These are phyloP conservation scores for Herpailurus yagouaroundi DNA, from an alignment of 2,113 vertebrate species.

Conservation along the genomic window DNA sequence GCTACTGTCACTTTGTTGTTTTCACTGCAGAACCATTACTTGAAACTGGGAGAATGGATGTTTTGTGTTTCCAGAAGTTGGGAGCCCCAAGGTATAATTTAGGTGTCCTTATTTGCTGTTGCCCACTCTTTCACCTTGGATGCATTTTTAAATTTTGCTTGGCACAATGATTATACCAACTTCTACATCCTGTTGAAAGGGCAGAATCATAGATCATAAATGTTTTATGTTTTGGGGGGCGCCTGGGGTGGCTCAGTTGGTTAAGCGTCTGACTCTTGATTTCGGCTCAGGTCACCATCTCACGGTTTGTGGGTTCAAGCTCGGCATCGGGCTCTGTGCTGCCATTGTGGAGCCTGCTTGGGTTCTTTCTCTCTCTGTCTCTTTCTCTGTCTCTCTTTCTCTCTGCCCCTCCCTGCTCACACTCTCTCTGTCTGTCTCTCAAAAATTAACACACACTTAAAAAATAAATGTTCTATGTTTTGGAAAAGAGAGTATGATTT, in stretches of 20 bases:
- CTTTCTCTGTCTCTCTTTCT: too few species aligned
- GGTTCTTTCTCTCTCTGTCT: too few species aligned
- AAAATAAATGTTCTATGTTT: background rate
- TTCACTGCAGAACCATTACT: conserved; percentile 30
- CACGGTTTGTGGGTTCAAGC: too few species aligned
- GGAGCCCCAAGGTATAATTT: background rate
- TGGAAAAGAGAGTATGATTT: background rate
- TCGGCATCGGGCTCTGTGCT: too few species aligned
- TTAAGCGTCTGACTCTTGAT: too few species aligned
- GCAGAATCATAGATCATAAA: background rate
- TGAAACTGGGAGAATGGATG: background rate
- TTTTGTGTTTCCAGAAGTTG: background rate
- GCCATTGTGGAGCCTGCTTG: too few species aligned
- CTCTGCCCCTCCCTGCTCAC: too few species aligned
- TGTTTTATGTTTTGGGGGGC: background rate
- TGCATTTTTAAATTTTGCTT: conserved; percentile 14
- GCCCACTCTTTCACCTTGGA: background rate
- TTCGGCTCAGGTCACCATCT: too few species aligned
- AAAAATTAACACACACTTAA: too few species aligned
- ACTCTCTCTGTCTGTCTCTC: too few species aligned
- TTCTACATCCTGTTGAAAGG: background rate
- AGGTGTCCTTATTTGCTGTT: background rate
- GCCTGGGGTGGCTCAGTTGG: too few species aligned
- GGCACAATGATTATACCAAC: background rate
- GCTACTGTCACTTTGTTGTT: conserved; percentile 31